Evolutionary conservation across 1,140 invertebrate genomes (phyloP).

Genomic region (Gryon sp.): DNA sequence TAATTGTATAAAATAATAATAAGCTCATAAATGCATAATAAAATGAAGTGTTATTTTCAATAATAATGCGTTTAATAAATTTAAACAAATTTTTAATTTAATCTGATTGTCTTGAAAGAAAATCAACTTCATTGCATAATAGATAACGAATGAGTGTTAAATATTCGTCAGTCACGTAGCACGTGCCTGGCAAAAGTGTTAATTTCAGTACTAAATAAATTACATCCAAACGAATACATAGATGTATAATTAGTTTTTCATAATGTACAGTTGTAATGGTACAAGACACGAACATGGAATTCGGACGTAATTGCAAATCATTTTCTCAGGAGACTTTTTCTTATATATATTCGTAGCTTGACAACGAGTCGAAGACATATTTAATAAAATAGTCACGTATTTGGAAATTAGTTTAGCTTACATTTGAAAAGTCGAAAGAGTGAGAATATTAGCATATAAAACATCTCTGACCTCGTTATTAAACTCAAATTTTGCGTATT

Average conservation of each 20-base stretch:
- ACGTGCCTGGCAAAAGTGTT: not conserved
- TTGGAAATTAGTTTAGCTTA: constrained; percentile 4
- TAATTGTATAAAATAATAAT: no score
- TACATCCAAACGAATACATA: not conserved
- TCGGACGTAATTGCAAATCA: constrained; percentile 8
- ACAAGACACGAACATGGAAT: constrained; percentile 13
- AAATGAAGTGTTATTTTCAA: no score
- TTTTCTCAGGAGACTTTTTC: not conserved
- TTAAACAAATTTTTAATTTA: no score
- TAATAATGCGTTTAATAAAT: no score
- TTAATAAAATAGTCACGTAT: constrained; percentile 34
- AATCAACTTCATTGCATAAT: not conserved
- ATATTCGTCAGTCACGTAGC: constrained; percentile 6
- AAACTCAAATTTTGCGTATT: not conserved
- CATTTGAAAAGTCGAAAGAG: not conserved
- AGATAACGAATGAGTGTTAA: not conserved
- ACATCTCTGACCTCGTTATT: not conserved
- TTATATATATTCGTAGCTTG: not conserved
- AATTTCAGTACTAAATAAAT: constrained; percentile 20
- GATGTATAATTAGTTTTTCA: constrained; percentile 19
- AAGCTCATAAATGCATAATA: no score
- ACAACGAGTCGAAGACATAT: not conserved
- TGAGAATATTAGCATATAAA: constrained; percentile 4
- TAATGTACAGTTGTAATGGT: not conserved
- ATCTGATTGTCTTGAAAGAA: no score